Percentiles rank a stretch among this genome's conserved stretches.
These are phyloP conservation scores for Picus viridis DNA, from an alignment of 2,797 vertebrate genomes.

Conservation along the genomic window DNA sequence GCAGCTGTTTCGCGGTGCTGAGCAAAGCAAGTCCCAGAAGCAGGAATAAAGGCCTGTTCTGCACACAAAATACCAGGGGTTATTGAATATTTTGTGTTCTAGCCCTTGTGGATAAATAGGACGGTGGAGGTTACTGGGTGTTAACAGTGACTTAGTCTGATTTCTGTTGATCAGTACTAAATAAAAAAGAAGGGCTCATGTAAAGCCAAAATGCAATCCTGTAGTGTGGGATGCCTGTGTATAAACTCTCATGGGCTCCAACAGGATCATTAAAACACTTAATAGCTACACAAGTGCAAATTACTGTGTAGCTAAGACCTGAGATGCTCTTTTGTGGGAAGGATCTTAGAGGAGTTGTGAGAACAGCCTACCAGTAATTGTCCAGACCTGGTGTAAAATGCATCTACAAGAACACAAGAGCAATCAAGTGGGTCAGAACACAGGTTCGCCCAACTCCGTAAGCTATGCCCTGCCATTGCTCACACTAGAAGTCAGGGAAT, in stretches of 20 bases:
- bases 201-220: neutral
- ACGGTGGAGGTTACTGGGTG: neutral
- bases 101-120: neutral
- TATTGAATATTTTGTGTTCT: neutral
- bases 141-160: neutral
- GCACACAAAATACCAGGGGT: neutral
- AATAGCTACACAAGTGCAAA: neutral
- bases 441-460: neutral
- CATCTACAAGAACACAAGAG: neutral
- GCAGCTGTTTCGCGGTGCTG: neutral
- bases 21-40: neutral
- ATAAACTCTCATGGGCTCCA: neutral
- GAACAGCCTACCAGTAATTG: neutral
- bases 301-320: neutral
- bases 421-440: neutral
- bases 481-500: neutral
- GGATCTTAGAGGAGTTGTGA: neutral
- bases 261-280: neutral
- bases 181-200: neutral
- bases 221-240: neutral
- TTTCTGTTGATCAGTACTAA: neutral
- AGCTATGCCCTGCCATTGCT: neutral
- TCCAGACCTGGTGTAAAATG: neutral
- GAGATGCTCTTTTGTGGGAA: neutral
- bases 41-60: neutral